Base-by-base conservation (phyloP, 2,888 invertebrate species). In the Psylliodes chrysocephalus region DNA sequence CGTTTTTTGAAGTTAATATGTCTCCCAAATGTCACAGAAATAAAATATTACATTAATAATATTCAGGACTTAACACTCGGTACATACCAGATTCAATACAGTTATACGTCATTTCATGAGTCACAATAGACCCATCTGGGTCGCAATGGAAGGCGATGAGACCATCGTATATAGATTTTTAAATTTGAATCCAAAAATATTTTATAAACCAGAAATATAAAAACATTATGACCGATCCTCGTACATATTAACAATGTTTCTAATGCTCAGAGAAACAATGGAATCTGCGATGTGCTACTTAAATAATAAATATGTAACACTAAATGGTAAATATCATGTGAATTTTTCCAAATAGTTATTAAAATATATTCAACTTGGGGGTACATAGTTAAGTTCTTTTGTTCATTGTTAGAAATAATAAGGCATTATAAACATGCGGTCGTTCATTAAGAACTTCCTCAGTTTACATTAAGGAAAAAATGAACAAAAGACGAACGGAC, bases 331-430 rank as follows among this genome's bases (percentile, higher is more conserved):
- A 38, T 40, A n/a, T 12, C 46, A 14, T 55, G 55, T 55, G 55
- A 55, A 46, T 28, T 59, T 63, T 62, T 51, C 35, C 56, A 54
- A 59, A 59, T 56, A 52, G 46, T 57, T 63, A 63, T 63, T 63
- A 52, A 62, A 52, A 61, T 47, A 55, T 63, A 63, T 59, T 63
- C 54, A 63, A 42, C 42, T 28, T 38, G 38, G 40, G 42, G 44
- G 33, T 47, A 60, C 19, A 10, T 28, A 22, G 19, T 18, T 42
- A 30, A 8, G 25, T 59, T 51, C 61, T 55, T 65, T 65, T 61
- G 60, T 65, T 56, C 56, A 65, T 65, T 65, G 64, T 65, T 65
- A 25, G 35, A 61, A 57, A 65, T 65, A 65, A 65, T 65, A 61
- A 61, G 61, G 64, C 61, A 65, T 65, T 65, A 60, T 65, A 56